Conservation (phyloP, 2,113 vertebrate species). For the Siniperca chuatsi region DNA sequence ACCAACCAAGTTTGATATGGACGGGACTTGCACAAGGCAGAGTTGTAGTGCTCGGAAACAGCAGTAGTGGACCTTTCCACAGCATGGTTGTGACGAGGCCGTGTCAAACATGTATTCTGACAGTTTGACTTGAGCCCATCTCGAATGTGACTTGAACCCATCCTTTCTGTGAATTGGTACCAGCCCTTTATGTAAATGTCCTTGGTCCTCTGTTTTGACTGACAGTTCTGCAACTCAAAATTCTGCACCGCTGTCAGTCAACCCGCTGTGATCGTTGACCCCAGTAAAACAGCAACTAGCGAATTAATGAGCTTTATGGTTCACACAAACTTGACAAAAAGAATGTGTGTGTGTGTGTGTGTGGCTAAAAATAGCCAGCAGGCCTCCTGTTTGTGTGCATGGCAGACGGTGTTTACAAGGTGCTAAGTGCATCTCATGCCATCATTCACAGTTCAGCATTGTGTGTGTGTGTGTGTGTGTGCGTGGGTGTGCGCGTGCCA, state of each 20-base stretch:
- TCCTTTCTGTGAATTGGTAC: not conserved
- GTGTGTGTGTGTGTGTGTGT: slow-evolving; percentile 15
- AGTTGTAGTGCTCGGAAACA: not conserved
- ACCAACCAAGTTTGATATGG: not conserved
- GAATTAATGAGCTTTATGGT: not conserved
- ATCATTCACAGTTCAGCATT: slow-evolving; percentile 18
- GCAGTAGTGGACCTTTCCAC: slow-evolving; percentile 6
- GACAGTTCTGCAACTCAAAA: not conserved
- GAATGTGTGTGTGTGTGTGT: not conserved
- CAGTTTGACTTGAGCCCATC: not conserved
- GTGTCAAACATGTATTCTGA: not conserved
- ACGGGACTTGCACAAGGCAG: slow-evolving; percentile 14
- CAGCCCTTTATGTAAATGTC: not conserved
- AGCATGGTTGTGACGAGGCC: not conserved
- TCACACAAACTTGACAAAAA: not conserved
- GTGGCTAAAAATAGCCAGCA: slow-evolving; percentile 44
- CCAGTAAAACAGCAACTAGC: not conserved
- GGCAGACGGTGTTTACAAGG: slow-evolving; percentile 21
- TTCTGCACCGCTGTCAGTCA: not conserved
- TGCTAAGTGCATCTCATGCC: slow-evolving; percentile 18
- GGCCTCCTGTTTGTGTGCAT: not conserved
- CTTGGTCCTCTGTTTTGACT: slow-evolving; percentile 9
- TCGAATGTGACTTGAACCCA: not conserved
- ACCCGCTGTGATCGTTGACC: slow-evolving; percentile 23
- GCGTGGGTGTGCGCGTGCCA: not conserved